Percentiles rank a stretch among this genome's conserved stretches.
phyloP scores from a whole-genome alignment of 2,797 vertebrate genomes.

The Neostethus bicornis region DNA sequence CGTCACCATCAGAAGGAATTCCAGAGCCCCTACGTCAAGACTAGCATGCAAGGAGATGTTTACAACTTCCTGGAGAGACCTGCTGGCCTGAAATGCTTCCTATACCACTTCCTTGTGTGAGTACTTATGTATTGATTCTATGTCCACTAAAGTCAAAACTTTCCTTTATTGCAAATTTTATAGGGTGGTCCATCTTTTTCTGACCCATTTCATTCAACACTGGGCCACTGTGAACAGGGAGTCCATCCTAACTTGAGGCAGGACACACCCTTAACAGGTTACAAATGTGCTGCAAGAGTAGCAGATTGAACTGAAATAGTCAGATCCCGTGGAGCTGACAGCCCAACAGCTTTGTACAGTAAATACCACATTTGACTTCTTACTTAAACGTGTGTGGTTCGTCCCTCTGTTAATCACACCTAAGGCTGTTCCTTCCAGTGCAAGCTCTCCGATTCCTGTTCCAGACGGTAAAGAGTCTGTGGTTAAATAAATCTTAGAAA shows the following conservation, averaged over 20 bases:
- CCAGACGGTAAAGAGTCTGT: constrained; percentile 53
- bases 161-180: constrained; percentile 6
- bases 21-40: constrained; percentile 82
- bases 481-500: not conserved
- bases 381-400: not conserved
- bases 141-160: constrained; percentile 7
- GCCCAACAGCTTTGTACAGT: too few species aligned
- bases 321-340: too few species aligned
- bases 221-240: too few species aligned
- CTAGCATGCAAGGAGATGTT: constrained; percentile 89
- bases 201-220: too few species aligned
- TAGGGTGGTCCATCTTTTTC: too few species aligned
- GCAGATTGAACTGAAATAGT: too few species aligned
- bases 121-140: constrained; percentile 67
- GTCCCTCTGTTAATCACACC: constrained; percentile 57
- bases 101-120: constrained; percentile 93
- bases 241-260: too few species aligned
- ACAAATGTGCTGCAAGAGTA: too few species aligned
- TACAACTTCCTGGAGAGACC: constrained; percentile 95
- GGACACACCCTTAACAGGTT: too few species aligned
- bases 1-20: constrained; percentile 72
- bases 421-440: constrained; percentile 51
- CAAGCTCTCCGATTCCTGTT: constrained; percentile 61
- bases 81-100: constrained; percentile 88
- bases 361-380: constrained; percentile 5